A percentile compares a stretch with the other conserved stretches of the same genome.
Evolutionary conservation across 2,113 vertebrate genomes (phyloP).

Genomic region (Sphyrna mokarran): DNA sequence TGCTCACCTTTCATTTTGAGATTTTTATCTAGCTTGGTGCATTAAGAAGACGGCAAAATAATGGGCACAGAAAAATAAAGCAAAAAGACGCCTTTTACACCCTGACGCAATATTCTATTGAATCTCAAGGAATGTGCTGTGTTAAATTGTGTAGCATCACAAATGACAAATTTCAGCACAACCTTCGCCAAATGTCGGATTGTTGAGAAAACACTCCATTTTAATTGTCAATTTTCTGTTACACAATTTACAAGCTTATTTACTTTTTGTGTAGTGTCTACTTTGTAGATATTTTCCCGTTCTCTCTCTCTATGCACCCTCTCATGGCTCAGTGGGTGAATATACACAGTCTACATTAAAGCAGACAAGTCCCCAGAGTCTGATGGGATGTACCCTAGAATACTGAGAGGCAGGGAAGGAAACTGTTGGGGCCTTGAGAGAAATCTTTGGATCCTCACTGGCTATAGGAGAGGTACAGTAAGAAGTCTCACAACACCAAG

Average conservation of each 20-base stretch:
- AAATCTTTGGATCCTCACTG: too few species aligned
- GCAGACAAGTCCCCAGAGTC: too few species aligned
- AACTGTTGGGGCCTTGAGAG: too few species aligned
- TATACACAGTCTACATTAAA: too few species aligned
- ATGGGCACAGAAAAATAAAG: neutral
- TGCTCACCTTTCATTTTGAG: neutral
- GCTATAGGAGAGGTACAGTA: too few species aligned
- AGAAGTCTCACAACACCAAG: too few species aligned
- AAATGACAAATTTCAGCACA: conserved; percentile 21
- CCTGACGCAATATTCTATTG: conserved; percentile 2
- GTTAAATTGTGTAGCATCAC: conserved; percentile 19
- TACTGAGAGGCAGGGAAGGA: too few species aligned
- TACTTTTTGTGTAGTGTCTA: neutral
- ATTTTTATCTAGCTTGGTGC: neutral
- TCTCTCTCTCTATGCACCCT: too few species aligned
- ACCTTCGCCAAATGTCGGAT: neutral
- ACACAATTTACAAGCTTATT: conserved; percentile 14
- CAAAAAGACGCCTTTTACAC: neutral
- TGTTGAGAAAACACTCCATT: conserved; percentile 36
- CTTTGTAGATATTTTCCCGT: neutral
- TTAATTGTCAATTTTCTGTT: conserved; percentile 31
- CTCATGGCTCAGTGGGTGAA: neutral
- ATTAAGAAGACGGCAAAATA: neutral
- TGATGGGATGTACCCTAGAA: too few species aligned
- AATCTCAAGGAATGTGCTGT: neutral